phyloP scores from a whole-genome alignment of 2,888 invertebrate species.

The Hydrotaea cyrtoneurina region DNA sequence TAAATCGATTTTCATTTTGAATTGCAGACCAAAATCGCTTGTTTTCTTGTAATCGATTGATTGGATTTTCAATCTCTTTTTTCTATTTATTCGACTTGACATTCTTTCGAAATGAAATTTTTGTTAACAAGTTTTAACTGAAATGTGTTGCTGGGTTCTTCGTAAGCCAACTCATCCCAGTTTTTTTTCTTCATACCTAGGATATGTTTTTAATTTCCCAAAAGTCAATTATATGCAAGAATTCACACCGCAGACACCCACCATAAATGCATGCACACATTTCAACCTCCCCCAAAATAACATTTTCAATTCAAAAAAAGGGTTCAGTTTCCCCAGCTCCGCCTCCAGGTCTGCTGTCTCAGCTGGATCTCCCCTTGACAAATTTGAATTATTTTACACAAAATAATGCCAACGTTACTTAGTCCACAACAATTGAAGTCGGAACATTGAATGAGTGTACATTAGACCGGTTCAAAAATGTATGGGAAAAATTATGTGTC shows the following conservation, averaged over 20 bases:
- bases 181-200: background rate
- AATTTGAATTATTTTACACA: conserved; percentile 3
- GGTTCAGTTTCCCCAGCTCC: background rate
- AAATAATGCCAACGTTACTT: background rate
- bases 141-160: background rate
- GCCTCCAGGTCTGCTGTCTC: background rate
- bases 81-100: background rate
- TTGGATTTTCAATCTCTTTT: too few species aligned
- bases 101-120: background rate
- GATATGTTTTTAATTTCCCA: conserved; percentile 13
- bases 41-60: too few species aligned
- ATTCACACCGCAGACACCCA: background rate
- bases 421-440: background rate
- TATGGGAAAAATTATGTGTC: too few species aligned
- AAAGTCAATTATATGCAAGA: conserved; percentile 40
- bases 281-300: background rate
- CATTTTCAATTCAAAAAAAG: background rate
- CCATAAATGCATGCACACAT: background rate
- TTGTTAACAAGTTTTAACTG: background rate
- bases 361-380: background rate
- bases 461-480: too few species aligned
- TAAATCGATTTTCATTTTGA: too few species aligned
- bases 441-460: too few species aligned
- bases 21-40: too few species aligned
- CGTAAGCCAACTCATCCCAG: background rate